phyloP scores from a whole-genome alignment of 2,113 vertebrate species.

The Sardina pilchardus region DNA sequence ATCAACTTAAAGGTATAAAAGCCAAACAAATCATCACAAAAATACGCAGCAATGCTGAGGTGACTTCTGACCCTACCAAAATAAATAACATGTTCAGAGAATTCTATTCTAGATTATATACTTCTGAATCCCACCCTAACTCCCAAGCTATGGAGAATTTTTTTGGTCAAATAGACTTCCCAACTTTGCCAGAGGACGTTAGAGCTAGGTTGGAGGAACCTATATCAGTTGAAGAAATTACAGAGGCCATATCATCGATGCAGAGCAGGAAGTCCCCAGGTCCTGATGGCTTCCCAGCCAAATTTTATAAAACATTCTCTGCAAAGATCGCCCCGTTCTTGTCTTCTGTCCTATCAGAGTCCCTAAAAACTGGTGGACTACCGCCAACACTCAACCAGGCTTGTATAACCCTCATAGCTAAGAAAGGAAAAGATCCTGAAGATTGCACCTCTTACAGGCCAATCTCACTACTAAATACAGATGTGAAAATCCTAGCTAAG shows the following conservation, averaged over 20 bases:
- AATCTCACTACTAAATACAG: neutral
- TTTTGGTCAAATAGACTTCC: neutral
- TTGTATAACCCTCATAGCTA: neutral
- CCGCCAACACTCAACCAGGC: neutral
- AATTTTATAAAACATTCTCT: neutral
- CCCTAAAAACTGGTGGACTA: neutral
- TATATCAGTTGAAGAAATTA: too few species aligned
- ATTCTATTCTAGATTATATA: slow-evolving; percentile 19
- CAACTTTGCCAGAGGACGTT: too few species aligned
- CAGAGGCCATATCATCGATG: too few species aligned
- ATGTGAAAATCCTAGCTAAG: neutral
- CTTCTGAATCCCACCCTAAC: neutral
- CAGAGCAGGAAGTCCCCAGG: too few species aligned
- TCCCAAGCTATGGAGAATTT: neutral
- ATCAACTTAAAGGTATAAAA: too few species aligned
- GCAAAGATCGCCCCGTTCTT: neutral
- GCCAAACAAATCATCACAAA: too few species aligned
- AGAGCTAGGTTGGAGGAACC: too few species aligned
- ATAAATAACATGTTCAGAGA: too few species aligned
- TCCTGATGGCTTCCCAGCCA: too few species aligned
- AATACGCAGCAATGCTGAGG: too few species aligned
- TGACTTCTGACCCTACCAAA: too few species aligned
- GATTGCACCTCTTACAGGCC: slow-evolving; percentile 5
- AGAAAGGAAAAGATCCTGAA: neutral
- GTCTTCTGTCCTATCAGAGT: neutral